A percentile compares a stretch with the other conserved stretches of the same genome.
phyloP scores from a whole-genome alignment of 2,113 vertebrate species.

The Apteryx mantelli region DNA sequence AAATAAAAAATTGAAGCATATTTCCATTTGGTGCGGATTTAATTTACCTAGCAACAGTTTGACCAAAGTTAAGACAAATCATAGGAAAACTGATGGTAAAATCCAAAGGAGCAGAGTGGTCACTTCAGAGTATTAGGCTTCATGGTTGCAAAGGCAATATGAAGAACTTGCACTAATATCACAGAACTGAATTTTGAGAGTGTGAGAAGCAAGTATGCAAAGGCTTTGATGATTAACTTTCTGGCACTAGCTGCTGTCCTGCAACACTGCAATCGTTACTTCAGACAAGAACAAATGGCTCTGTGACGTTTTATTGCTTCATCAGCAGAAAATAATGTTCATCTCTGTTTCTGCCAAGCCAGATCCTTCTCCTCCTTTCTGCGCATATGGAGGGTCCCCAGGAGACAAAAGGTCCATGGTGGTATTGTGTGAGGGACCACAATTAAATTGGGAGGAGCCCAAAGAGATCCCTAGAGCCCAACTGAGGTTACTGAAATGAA shows the following conservation, averaged over 20 bases:
- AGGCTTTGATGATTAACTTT: constrained; percentile 37
- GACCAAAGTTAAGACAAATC: neutral
- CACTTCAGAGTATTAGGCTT: neutral
- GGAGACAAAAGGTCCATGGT: neutral
- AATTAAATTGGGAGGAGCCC: neutral
- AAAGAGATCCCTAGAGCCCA: neutral
- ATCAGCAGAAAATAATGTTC: constrained; percentile 13
- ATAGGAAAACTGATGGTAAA: neutral
- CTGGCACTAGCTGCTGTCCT: constrained; percentile 35
- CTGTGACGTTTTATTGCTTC: constrained; percentile 31
- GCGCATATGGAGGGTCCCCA: neutral
- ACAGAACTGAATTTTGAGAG: neutral
- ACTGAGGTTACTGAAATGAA: neutral
- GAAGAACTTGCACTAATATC: neutral
- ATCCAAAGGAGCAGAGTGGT: neutral
- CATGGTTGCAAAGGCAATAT: neutral
- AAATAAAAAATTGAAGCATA: neutral
- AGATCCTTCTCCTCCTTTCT: neutral
- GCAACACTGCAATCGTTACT: constrained; percentile 5
- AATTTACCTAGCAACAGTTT: neutral
- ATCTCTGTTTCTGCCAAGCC: constrained; percentile 16
- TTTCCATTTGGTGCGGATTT: neutral
- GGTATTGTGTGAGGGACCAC: neutral
- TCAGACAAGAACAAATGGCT: constrained; percentile 35
- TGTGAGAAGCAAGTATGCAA: constrained; percentile 47